phyloP scores from a whole-genome alignment of 2,888 invertebrate species.

The Tetragonisca angustula region DNA sequence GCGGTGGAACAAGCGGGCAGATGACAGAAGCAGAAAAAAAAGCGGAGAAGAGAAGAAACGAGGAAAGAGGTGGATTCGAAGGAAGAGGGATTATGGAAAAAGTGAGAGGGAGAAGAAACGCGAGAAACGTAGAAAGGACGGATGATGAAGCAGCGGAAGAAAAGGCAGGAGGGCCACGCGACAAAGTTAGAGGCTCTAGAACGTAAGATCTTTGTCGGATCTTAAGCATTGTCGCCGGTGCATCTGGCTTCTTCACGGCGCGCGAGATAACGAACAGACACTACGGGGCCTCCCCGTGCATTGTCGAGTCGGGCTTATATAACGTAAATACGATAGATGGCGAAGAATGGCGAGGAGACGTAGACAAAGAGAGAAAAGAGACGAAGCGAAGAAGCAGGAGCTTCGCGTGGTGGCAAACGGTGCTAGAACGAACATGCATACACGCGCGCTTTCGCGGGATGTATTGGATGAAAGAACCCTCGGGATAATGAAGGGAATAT shows the following conservation, averaged over 20 bases:
- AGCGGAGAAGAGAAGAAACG: not conserved
- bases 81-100: too few species aligned
- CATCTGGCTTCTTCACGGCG: constrained; percentile 30
- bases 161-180: constrained; percentile 14
- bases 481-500: not conserved
- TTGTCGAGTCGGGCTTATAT: constrained; percentile 22
- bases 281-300: not conserved
- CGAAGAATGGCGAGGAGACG: not conserved
- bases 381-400: not conserved
- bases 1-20: not conserved
- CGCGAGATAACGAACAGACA: constrained; percentile 51
- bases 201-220: constrained; percentile 41
- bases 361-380: not conserved
- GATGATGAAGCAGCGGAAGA: not conserved
- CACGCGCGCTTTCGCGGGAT: not conserved
- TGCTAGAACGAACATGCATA: not conserved
- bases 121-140: not conserved
- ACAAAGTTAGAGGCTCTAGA: constrained; percentile 9
- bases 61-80: not conserved
- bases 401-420: not conserved
- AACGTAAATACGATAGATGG: constrained; percentile 27
- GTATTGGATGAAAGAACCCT: not conserved
- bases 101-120: not conserved
- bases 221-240: constrained; percentile 41
- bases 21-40: not conserved